Evolutionary conservation across 1,140 invertebrate genomes (phyloP).

Genomic region (Diorhabda sublineata): DNA sequence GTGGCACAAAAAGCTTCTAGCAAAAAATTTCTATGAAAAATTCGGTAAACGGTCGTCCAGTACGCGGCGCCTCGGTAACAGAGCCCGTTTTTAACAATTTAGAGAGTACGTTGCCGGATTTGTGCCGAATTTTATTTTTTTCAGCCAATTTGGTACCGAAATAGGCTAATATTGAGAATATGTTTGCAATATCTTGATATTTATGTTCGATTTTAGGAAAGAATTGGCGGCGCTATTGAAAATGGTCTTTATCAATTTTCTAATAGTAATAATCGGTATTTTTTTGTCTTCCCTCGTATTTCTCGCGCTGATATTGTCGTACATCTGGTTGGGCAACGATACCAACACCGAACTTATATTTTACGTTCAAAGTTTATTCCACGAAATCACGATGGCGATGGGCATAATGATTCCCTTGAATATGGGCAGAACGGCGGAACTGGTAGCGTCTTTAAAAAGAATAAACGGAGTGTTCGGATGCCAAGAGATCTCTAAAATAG

Average conservation of each 20-base stretch:
- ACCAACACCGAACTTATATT: constrained; percentile 74
- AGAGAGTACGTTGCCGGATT: too few relatives aligned
- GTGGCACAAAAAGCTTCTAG: too few relatives aligned
- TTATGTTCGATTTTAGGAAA: constrained; percentile 26
- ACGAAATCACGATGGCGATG: constrained; percentile 66
- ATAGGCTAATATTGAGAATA: too few relatives aligned
- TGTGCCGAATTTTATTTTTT: too few relatives aligned
- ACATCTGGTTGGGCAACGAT: constrained; percentile 61
- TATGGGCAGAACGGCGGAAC: constrained; percentile 55
- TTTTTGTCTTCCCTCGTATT: constrained; percentile 62
- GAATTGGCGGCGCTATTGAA: constrained; percentile 33
- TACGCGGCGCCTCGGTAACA: too few relatives aligned
- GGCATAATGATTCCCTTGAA: constrained; percentile 71
- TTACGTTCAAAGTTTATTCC: constrained; percentile 70
- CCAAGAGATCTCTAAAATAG: not conserved
- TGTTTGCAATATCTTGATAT: too few relatives aligned
- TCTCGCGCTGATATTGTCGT: constrained; percentile 60
- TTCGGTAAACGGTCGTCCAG: too few relatives aligned
- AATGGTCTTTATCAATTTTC: constrained; percentile 32
- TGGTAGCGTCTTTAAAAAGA: constrained; percentile 27
- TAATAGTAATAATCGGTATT: constrained; percentile 39
- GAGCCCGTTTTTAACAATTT: too few relatives aligned
- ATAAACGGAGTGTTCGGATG: constrained; percentile 25
- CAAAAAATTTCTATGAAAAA: too few relatives aligned
- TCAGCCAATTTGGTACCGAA: too few relatives aligned